Percentiles rank a stretch among this genome's conserved stretches.
These are phyloP conservation scores for Hydrotaea diabolus DNA, from an alignment of 2,888 invertebrate genomes.

Conservation along the genomic window DNA sequence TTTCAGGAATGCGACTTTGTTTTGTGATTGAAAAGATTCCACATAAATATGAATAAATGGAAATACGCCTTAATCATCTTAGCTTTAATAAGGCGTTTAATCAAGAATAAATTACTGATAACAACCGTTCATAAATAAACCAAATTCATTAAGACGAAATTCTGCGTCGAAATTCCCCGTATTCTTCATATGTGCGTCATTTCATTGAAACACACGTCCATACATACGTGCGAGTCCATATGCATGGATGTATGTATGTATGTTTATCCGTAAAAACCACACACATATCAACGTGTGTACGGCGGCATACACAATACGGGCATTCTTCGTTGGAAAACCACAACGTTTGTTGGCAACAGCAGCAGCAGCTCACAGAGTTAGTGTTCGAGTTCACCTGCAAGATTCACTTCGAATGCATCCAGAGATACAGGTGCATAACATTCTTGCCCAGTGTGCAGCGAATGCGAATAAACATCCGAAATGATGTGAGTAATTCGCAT, in stretches of 20 bases:
- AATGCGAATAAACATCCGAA: too few species aligned
- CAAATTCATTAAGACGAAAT: background rate
- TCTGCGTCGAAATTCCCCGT: background rate
- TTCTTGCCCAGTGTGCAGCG: too few species aligned
- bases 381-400: background rate
- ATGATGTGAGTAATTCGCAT: too few species aligned
- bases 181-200: background rate
- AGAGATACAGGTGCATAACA: constrained; percentile 35
- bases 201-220: too few species aligned
- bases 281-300: background rate
- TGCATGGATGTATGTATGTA: too few species aligned
- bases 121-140: background rate
- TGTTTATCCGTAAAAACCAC: background rate
- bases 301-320: background rate
- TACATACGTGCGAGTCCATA: too few species aligned
- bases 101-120: constrained; percentile 12
- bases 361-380: background rate
- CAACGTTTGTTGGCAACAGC: constrained; percentile 4
- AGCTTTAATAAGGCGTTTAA: constrained; percentile 23
- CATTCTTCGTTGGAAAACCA: background rate
- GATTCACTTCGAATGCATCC: constrained; percentile 37
- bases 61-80: background rate
- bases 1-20: background rate
- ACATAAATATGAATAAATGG: background rate
- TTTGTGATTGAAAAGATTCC: background rate